Evolutionary conservation across 2,113 vertebrate species (phyloP).

Genomic region (Gopherus evgoodei): DNA sequence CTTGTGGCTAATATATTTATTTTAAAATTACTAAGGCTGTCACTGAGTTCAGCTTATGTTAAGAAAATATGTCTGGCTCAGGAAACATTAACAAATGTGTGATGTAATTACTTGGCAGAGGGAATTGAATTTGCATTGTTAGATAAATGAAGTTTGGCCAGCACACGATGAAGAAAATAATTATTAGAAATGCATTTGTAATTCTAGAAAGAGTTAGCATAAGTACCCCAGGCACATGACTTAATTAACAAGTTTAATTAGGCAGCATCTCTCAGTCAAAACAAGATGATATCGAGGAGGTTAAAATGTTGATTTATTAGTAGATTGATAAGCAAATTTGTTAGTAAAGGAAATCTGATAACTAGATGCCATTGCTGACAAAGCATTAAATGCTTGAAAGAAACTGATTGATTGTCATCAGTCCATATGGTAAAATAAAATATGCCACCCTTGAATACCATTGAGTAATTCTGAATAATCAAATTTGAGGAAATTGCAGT

Average conservation of each 20-base stretch:
- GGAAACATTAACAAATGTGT: neutral
- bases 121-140: neutral
- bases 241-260: neutral
- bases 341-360: constrained; percentile 1
- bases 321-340: neutral
- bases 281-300: neutral
- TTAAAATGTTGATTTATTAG: neutral
- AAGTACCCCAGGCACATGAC: neutral
- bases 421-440: fast-evolving
- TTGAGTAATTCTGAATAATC: neutral
- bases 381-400: neutral
- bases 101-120: neutral
- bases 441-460: neutral
- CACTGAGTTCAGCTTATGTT: neutral
- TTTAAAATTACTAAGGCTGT: neutral
- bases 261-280: neutral
- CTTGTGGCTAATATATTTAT: neutral
- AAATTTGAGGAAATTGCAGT: neutral
- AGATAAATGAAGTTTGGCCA: neutral
- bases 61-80: neutral
- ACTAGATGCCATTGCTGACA: neutral
- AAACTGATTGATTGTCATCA: constrained; percentile 4
- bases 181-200: neutral
- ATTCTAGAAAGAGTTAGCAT: neutral
- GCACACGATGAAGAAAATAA: neutral